Evolutionary conservation across 2,797 vertebrate species (phyloP).

Genomic region (Psittacula derbiana): DNA sequence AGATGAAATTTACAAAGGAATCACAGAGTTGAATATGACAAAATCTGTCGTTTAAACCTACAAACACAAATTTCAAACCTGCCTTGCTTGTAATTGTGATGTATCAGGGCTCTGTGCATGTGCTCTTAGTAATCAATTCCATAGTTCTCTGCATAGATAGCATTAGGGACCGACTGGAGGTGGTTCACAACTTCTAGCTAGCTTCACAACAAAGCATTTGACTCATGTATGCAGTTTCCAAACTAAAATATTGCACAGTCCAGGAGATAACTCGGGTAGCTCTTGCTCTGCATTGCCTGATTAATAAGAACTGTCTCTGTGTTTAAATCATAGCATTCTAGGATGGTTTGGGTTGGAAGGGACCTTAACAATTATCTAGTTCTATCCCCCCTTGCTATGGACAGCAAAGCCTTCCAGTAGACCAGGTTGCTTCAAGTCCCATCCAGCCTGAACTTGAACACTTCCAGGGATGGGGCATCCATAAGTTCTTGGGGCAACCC

Average conservation of each 20-base stretch:
- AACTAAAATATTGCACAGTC: neutral
- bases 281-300: neutral
- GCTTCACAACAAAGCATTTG: neutral
- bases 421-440: neutral
- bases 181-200: neutral
- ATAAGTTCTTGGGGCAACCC: neutral
- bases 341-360: neutral
- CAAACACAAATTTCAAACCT: neutral
- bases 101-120: neutral
- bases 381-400: neutral
- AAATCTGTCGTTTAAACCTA: neutral
- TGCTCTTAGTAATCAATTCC: neutral
- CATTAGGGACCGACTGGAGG: accelerated
- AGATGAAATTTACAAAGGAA: neutral
- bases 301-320: neutral
- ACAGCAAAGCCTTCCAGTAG: neutral
- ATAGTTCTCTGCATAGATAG: neutral
- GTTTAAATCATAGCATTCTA: neutral
- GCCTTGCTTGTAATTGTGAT: neutral
- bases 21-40: neutral
- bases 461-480: neutral
- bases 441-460: neutral
- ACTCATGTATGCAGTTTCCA: neutral
- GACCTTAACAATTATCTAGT: neutral
- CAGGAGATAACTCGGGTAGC: neutral